phyloP scores from a whole-genome alignment of 2,797 vertebrate genomes.

The Notoglanidium macrostoma region DNA sequence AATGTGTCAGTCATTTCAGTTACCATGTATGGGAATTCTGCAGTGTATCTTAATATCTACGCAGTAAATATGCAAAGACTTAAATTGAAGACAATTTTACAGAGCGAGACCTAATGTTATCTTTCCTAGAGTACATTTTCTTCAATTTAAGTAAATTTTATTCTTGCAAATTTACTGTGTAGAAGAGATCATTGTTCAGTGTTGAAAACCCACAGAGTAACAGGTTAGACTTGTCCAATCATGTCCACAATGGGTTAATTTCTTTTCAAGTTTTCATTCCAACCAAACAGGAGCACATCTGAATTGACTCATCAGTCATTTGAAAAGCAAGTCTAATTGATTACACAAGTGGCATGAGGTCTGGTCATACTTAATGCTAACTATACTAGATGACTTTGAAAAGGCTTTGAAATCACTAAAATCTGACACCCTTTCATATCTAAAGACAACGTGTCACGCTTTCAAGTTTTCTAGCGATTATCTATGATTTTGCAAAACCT shows the following conservation, averaged over 20 bases:
- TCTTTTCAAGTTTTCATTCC: not conserved
- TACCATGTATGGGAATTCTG: not conserved
- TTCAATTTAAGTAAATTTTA: no score
- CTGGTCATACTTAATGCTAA: not conserved
- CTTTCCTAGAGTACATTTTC: no score
- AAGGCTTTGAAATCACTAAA: no score
- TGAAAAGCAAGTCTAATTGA: not conserved
- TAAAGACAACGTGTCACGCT: no score
- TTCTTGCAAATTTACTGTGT: not conserved
- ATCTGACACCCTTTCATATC: no score
- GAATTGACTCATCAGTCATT: not conserved
- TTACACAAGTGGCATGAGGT: not conserved
- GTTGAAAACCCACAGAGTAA: not conserved
- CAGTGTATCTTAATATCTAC: no score
- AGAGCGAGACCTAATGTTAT: no score
- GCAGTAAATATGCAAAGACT: no score
- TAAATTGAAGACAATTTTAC: no score
- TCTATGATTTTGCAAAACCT: no score
- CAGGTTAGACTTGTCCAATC: not conserved
- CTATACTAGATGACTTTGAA: no score
- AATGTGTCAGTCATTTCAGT: not conserved
- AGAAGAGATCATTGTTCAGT: not conserved
- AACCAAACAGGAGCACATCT: not conserved
- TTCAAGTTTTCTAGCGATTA: no score
- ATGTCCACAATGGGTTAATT: not conserved